Evolutionary conservation across 2,797 vertebrate genomes (phyloP), one percentile per base, ranked within the genome.

Genomic region (Labroides dimidiatus): DNA sequence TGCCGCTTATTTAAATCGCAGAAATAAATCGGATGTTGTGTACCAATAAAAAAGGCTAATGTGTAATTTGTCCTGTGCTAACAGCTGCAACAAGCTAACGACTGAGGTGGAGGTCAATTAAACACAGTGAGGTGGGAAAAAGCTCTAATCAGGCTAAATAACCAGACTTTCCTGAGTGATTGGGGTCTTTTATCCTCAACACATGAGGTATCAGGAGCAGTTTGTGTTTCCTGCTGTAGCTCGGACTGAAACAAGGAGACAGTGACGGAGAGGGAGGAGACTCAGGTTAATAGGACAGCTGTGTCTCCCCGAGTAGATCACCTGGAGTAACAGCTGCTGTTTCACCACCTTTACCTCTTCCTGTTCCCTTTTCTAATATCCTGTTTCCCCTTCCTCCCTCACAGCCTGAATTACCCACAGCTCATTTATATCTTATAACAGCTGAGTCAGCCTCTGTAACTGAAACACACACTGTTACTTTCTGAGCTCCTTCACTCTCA

Each of bases 251-350:
- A 17, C 64, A 47, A 59, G 47, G 73, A 64, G 60, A 56, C 48
- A 19, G 23, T 68, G 73, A 57, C 58, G 69, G 51, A 60, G 54
- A 78, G 67, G 74, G 77, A 64, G 64, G 60, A 56, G 65, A 49
- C 36, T 43, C 21, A 24, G 69, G 66, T 80, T 59, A 58, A 58
- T 20, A 49, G 61, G 54, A 74, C 80, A 74, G 62, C 37, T 80
- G 58, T 75, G 72, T 77, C 62, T 69, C 57, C 47, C 39, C 60
- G 75, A 69, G 61, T 74, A 79, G 73, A 89, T 93, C 85, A 90
- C 78, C 73, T 68, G 75, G 66, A 85, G 64, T 44, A 86, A 73
- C 83, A 89, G 82, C 85, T 87, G 86, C 58, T 85, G 60, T 68
- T 73, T 80, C 50, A 8, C 64, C 37, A 14, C 49, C 39, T 45